Evolutionary conservation across 2,113 vertebrate species (phyloP).

Genomic region (Lepidothrix coronata): DNA sequence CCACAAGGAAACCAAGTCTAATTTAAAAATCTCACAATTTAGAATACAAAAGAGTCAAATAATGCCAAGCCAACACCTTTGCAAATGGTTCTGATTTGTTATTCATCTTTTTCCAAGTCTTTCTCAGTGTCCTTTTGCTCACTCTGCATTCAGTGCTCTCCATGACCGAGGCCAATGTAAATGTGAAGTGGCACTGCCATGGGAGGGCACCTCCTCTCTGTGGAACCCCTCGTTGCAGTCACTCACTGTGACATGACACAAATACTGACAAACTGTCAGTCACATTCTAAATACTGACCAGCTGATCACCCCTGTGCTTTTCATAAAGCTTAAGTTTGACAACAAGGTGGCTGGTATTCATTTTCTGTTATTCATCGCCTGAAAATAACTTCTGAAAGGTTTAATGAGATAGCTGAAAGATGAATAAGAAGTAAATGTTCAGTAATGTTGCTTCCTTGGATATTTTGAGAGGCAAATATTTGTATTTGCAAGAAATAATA

Average conservation of each 20-base stretch:
- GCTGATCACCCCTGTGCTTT: background rate
- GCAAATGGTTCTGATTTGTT: background rate
- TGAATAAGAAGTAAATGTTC: conserved; percentile 28
- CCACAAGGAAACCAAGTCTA: background rate
- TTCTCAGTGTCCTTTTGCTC: background rate
- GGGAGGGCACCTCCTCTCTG: background rate
- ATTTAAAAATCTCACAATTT: background rate
- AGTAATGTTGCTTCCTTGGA: conserved; percentile 1
- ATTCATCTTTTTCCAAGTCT: background rate
- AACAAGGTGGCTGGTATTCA: background rate
- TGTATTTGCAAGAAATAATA: conserved; percentile 72
- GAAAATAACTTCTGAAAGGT: conserved; percentile 45
- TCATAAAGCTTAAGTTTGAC: background rate
- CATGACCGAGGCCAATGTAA: fast-evolving
- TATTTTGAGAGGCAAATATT: conserved; percentile 61
- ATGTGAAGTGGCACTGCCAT: background rate
- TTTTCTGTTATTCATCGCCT: background rate
- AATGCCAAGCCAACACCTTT: background rate
- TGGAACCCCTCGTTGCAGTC: background rate
- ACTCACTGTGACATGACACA: fast-evolving
- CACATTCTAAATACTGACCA: background rate
- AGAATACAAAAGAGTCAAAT: background rate
- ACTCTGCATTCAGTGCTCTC: background rate
- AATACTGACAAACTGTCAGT: background rate
- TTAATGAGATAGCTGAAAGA: conserved; percentile 46